Evolutionary conservation across 2,888 invertebrate species (phyloP), one percentile per base, ranked within the genome.

Genomic region (Crocallis elinguaria): DNA sequence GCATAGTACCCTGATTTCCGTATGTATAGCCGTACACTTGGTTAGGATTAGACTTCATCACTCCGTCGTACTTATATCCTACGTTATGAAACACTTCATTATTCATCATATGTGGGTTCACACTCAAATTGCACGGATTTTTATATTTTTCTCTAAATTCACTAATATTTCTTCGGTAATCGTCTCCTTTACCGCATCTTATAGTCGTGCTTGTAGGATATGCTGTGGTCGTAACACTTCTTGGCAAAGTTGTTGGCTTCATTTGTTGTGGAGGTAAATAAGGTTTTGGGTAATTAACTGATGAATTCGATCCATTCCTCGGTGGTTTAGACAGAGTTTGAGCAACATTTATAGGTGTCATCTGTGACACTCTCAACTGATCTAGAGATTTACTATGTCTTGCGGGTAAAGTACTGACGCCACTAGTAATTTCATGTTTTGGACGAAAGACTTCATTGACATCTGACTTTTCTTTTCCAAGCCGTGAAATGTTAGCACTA

Each of bases 341-440:
- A 45, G 81, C 68, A 53, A 75, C 77, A 61, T 74, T 86, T 7
- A 83, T 65, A 9, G 87, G 83, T 21, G 80, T 71, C 75, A 87
- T 80, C 75, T 91, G 86, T 33, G 92, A 90, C 6, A 94, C 90
- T 66, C 95, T 94, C 37, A 96, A 82, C 67, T 96, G 96, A 80
- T 97, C 97, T 60, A 97, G 82, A 1, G 96, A 96, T 77, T 96
- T 96, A 79, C 96, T 96, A 73, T 97, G 96, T 49, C 96, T 91
- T 0, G 95, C 94, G 0, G 95, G 95, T 35, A 95, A 75, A 0
- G 93, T 93, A 33, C 89, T 93, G 7, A 92, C 88, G 23, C 92
- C 92, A 57, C 87, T 89, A 8, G 81, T 83, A 29, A 89, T 83
- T 78, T 86, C 85, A 66, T 84, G 86, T 73, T 87, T 87, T 57